These are phyloP conservation scores for Pangasius krempfi DNA, from an alignment of 2,797 vertebrate species.

Conservation along the genomic window DNA sequence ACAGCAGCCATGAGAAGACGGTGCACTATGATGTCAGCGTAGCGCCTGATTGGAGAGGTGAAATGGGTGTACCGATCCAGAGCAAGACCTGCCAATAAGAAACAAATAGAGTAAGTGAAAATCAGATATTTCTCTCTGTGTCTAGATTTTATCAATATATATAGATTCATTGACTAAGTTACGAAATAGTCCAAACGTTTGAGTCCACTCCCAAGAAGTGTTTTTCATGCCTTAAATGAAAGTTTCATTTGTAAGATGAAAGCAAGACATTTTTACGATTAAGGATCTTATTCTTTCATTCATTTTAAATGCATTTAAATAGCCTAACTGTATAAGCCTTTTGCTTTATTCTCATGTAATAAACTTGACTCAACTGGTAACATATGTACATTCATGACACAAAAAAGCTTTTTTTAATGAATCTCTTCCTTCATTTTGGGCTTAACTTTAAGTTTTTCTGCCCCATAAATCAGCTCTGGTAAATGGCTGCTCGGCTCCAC, in stretches of 20 bases:
- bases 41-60: slow-evolving; percentile 96
- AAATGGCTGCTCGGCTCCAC: neutral
- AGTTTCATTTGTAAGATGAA: neutral
- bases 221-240: neutral
- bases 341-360: neutral
- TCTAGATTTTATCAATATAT: neutral
- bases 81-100: slow-evolving; percentile 80
- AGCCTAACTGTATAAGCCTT: neutral
- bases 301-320: neutral
- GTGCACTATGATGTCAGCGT: slow-evolving; percentile 90
- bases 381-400: neutral
- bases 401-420: neutral
- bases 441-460: neutral
- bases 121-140: neutral
- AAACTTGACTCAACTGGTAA: neutral
- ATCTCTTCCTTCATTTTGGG: neutral
- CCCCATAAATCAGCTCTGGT: neutral
- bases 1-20: slow-evolving; percentile 83
- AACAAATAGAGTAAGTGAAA: neutral
- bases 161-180: neutral
- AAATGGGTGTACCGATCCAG: slow-evolving; percentile 96
- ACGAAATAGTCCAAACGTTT: neutral
- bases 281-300: neutral
- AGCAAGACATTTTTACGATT: neutral
- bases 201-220: neutral